Conservation (phyloP, 2,797 vertebrate genomes). For the Hapalemur alaotrensis region DNA sequence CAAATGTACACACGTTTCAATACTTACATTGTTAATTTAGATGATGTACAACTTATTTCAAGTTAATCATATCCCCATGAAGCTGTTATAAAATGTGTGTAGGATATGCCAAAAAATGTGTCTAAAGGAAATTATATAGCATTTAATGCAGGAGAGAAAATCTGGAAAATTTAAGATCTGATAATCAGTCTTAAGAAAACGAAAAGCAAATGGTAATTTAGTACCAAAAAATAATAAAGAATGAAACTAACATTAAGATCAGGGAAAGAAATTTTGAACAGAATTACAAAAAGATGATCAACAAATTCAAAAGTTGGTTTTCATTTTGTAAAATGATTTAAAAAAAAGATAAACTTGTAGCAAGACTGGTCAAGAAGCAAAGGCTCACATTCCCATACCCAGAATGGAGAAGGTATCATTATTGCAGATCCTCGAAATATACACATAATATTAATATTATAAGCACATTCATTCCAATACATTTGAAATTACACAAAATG, state of each 20-base stretch:
- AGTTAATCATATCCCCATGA: background rate
- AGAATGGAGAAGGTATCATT: background rate
- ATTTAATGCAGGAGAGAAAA: background rate
- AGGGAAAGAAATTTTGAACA: background rate
- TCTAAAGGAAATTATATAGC: background rate
- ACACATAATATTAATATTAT: background rate
- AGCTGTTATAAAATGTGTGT: background rate
- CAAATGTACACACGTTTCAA: background rate
- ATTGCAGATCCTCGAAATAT: background rate
- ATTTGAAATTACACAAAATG: constrained; percentile 9
- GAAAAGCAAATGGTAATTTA: background rate
- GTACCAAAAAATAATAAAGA: background rate
- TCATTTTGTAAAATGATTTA: background rate
- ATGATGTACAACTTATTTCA: background rate
- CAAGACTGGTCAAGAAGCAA: background rate
- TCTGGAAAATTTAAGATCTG: background rate
- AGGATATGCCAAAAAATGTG: background rate
- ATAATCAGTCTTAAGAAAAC: background rate
- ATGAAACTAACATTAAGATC: background rate
- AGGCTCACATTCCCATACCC: background rate
- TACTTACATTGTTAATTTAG: background rate
- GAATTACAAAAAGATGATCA: background rate
- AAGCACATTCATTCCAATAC: background rate
- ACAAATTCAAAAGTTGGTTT: background rate
- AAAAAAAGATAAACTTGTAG: background rate